Percentiles rank a stretch among this genome's conserved stretches.
phyloP scores from a whole-genome alignment of 2,113 vertebrate species.

The Falco punctatus region DNA sequence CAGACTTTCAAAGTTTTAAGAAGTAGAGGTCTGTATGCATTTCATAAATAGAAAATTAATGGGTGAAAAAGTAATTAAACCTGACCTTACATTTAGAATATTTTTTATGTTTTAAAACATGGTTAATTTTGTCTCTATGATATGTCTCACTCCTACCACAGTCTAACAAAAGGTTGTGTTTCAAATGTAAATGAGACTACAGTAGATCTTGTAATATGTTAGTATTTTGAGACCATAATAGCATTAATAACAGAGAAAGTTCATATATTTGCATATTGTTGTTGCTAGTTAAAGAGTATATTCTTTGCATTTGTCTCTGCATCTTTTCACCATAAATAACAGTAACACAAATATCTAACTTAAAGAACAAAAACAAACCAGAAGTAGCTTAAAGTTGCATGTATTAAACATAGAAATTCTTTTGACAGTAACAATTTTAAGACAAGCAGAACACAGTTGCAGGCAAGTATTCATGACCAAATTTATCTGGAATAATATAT shows the following conservation, averaged over 20 bases:
- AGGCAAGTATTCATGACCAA: not conserved
- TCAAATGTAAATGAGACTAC: not conserved
- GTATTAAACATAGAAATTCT: not conserved
- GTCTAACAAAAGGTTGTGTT: not conserved
- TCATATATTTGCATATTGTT: not conserved
- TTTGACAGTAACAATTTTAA: not conserved
- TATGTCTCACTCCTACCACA: not conserved
- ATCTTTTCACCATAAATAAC: not conserved
- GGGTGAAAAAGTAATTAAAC: not conserved
- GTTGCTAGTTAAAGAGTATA: not conserved
- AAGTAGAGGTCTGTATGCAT: not conserved
- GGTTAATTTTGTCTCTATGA: not conserved
- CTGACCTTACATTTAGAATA: not conserved
- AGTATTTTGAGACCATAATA: not conserved
- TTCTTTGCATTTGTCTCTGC: not conserved
- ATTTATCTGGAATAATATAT: not conserved
- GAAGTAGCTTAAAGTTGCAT: not conserved
- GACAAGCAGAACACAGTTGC: not conserved
- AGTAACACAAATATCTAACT: not conserved
- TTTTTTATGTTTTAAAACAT: not conserved
- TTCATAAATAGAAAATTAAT: not conserved
- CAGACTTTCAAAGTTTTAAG: not conserved
- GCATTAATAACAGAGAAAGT: not conserved
- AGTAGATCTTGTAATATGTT: not conserved
- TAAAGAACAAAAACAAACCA: not conserved